phyloP scores from a whole-genome alignment of 2,888 invertebrate species.

The Hofmannophila pseudospretella region DNA sequence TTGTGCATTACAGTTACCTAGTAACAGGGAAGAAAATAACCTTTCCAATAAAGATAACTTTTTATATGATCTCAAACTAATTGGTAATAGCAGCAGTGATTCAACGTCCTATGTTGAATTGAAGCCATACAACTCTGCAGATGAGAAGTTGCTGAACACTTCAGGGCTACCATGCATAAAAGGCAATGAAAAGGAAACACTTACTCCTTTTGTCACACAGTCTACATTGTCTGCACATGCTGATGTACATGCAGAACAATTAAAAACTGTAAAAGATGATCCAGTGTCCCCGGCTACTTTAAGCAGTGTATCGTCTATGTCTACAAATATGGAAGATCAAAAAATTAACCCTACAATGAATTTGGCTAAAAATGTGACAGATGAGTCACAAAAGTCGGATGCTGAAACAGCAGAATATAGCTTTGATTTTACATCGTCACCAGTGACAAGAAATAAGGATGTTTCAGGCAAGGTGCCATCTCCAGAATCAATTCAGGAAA shows the following conservation, averaged over 20 bases:
- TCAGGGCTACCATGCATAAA: conserved; percentile 41
- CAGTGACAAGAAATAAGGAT: conserved; percentile 33
- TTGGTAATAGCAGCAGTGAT: conserved; percentile 54
- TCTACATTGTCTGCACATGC: conserved; percentile 1
- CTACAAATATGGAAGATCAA: conserved; percentile 27
- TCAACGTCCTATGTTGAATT: conserved; percentile 64
- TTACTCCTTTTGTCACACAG: conserved; percentile 1
- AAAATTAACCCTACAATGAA: conserved; percentile 24
- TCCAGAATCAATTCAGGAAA: conserved; percentile 20
- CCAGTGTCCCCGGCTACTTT: conserved; percentile 32
- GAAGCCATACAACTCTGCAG: conserved; percentile 50
- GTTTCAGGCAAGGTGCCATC: conserved; percentile 20
- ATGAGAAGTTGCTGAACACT: conserved; percentile 51
- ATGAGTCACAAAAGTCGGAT: conserved; percentile 39
- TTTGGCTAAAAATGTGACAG: background rate
- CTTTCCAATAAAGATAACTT: conserved; percentile 13
- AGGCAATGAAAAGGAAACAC: conserved; percentile 14
- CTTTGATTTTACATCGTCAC: conserved; percentile 56
- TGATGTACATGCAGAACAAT: conserved; percentile 6
- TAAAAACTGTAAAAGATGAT: conserved; percentile 23
- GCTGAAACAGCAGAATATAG: conserved; percentile 54
- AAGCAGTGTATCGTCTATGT: conserved; percentile 36
- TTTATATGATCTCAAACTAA: conserved; percentile 25
- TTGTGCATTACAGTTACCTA: conserved; percentile 1
- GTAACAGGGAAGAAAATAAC: conserved; percentile 7